These are phyloP conservation scores for Ochropacha duplaris DNA, from an alignment of 2,888 invertebrate genomes.

Conservation along the genomic window DNA sequence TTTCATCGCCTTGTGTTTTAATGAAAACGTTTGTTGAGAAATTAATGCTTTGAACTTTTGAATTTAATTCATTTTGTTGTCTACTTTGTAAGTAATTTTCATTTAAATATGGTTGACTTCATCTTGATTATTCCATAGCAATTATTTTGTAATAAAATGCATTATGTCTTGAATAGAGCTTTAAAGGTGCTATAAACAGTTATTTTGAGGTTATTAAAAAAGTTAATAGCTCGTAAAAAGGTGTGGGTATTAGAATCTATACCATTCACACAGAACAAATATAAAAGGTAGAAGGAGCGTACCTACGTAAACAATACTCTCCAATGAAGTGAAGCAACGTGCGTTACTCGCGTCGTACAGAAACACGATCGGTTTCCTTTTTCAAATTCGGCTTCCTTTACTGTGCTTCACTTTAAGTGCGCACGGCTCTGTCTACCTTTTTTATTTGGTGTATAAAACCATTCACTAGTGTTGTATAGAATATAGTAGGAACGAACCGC, in stretches of 20 bases:
- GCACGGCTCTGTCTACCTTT: no score
- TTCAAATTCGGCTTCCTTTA: no score
- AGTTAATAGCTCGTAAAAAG: neutral
- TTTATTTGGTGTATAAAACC: no score
- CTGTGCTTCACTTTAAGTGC: no score
- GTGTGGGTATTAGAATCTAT: neutral
- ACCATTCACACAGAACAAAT: no score
- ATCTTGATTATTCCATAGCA: neutral
- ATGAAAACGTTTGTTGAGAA: constrained; percentile 33
- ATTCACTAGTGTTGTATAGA: neutral
- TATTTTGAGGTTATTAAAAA: neutral
- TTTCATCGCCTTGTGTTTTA: constrained; percentile 24
- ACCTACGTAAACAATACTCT: no score
- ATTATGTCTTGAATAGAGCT: neutral
- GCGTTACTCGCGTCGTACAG: no score
- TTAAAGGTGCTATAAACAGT: neutral
- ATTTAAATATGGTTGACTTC: constrained; percentile 3
- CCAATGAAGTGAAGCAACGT: no score
- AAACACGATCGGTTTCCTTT: no score
- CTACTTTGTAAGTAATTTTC: constrained; percentile 22
- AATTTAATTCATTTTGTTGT: constrained; percentile 21
- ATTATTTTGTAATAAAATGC: constrained; percentile 3
- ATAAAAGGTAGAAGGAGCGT: no score
- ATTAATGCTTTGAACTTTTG: constrained; percentile 19
- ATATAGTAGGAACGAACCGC: neutral